Conservation (phyloP, 2,113 vertebrate species). For the Pedetes capensis region DNA sequence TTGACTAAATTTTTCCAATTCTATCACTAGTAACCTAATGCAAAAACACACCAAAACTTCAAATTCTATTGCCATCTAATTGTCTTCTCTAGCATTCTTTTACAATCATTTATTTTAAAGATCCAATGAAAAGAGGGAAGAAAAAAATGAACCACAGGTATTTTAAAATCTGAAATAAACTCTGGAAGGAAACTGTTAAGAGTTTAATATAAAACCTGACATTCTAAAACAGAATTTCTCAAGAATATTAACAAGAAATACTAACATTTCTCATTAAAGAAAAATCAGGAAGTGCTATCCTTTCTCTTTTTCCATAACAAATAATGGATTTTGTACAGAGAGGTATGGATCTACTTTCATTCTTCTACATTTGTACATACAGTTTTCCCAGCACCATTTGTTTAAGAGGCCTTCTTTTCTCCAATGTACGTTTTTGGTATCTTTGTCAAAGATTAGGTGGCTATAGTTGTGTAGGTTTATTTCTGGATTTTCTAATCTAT, state of each 20-base stretch:
- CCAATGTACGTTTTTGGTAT: no score
- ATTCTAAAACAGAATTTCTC: background rate
- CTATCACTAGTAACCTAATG: background rate
- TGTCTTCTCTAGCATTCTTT: constrained; percentile 16
- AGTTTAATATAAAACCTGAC: background rate
- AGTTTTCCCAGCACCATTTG: no score
- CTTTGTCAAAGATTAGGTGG: no score
- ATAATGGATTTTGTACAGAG: no score
- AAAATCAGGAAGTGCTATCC: background rate
- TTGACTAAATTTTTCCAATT: background rate
- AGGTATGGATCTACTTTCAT: no score
- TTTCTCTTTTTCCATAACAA: background rate
- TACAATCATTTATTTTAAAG: constrained; percentile 10
- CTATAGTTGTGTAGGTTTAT: no score
- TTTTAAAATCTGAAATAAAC: constrained; percentile 10
- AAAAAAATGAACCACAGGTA: background rate
- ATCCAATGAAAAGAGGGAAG: background rate
- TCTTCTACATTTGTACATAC: no score
- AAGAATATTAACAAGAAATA: no score
- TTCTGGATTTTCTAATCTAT: no score
- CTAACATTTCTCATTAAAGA: no score
- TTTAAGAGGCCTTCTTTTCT: no score
- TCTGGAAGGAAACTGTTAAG: background rate
- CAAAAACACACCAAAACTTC: background rate
- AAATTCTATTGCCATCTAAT: background rate